phyloP scores from a whole-genome alignment of 2,888 invertebrate genomes.

The Cryptocephalus moraei region DNA sequence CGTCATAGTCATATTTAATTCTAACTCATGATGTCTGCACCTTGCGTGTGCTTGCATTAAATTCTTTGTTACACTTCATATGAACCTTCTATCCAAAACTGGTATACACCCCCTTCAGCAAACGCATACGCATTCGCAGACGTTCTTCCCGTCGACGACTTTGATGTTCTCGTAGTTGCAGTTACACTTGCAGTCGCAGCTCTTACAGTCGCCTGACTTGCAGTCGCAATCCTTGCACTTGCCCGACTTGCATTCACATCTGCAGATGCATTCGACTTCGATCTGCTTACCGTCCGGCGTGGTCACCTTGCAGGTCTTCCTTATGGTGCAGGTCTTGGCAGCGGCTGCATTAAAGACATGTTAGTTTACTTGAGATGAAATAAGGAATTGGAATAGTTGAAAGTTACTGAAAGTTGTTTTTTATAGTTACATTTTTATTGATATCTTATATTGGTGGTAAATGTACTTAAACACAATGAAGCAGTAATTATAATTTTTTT shows the following conservation, averaged over 20 bases:
- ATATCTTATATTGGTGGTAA: no score
- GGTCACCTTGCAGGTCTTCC: slow-evolving; percentile 1
- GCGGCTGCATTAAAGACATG: no score
- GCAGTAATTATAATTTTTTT: no score
- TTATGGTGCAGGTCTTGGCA: neutral
- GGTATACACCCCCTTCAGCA: slow-evolving; percentile 2
- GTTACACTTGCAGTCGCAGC: slow-evolving; percentile 3
- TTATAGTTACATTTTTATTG: no score
- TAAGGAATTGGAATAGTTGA: no score
- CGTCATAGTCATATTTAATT: no score
- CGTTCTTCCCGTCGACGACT: slow-evolving; percentile 1
- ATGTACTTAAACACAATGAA: no score
- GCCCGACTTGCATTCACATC: neutral
- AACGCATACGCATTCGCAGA: slow-evolving; percentile 3
- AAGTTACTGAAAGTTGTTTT: no score
- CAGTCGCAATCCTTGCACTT: neutral
- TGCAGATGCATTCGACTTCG: slow-evolving; percentile 4
- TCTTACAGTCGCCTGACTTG: neutral
- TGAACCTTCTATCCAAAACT: slow-evolving; percentile 3
- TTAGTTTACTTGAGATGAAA: no score
- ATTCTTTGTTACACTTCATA: neutral
- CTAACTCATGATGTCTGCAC: no score
- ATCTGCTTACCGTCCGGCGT: slow-evolving; percentile 1
- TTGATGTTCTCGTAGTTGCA: no score
- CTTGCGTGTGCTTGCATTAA: no score